Evolutionary conservation across 2,888 invertebrate species (phyloP), one percentile per base, ranked within the genome.

Genomic region (Brenthis daphne): DNA sequence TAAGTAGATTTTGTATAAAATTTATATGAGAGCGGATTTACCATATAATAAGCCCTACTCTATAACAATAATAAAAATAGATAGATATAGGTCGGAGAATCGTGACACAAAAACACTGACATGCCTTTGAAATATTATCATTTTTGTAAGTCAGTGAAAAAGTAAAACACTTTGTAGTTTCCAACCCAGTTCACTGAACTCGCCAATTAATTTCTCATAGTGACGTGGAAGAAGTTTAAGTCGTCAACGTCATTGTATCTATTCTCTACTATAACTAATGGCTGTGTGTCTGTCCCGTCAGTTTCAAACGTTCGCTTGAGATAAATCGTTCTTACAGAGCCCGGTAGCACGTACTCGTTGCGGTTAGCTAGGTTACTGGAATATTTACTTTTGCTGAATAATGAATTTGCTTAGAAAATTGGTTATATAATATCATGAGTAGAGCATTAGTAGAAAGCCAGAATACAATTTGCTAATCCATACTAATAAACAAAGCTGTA

Each of bases 221-320:
- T 73, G 73, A 72, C 73, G 69, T 67, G 66, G 70, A 67, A 70
- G 72, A 72, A 76, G 74, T 71, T 72, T 74, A 73, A 74, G 74
- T 73, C 73, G 73, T 73, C 70, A 68, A 61, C 73, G 70, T 75
- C 75, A 66, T 73, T 70, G 74, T 74, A 71, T 71, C 72, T 72
- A 67, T 67, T 67, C 64, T 64, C 64, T 71, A 65, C 65, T 69
- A 73, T 75, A 73, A 74, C 65, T 76, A 77, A 74, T 71, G 74
- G 68, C 68, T 64, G 73, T 75, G 74, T 75, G 76, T 77, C 75
- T 73, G 68, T 65, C 68, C 69, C 72, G 76, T 77, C 77, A 76
- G 68, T 69, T 72, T 75, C 77, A 77, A 76, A 75, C 73, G 76
- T 66, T 72, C 71, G 69, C 73, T 73, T 63, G 71, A 77, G 79